Conservation (phyloP, 2,113 vertebrate species). For the Poicephalus meyeri region DNA sequence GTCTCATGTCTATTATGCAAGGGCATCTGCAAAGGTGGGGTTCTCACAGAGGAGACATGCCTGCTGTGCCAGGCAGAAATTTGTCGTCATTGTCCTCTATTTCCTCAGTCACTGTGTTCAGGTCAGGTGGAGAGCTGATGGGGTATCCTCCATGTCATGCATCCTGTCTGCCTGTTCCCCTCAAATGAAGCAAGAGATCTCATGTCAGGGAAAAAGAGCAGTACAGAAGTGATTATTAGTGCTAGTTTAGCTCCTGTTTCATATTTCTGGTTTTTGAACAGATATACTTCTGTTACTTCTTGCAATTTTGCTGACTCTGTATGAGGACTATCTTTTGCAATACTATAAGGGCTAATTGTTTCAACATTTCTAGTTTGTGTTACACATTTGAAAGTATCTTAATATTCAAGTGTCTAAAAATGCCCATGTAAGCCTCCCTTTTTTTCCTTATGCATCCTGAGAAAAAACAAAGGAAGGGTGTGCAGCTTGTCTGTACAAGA, state of each 20-base stretch:
- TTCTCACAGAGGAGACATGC: background rate
- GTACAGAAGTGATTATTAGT: background rate
- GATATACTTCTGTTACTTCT: background rate
- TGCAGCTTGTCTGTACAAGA: background rate
- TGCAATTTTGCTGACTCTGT: background rate
- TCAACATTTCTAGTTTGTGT: background rate
- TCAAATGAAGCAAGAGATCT: accelerated
- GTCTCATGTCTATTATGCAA: accelerated
- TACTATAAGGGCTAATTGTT: background rate
- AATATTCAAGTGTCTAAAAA: background rate
- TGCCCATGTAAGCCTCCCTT: background rate
- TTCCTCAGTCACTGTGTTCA: background rate
- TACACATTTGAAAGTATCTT: background rate
- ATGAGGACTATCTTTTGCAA: background rate
- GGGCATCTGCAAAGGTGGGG: accelerated
- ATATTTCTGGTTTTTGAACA: background rate
- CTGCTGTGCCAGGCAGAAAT: background rate
- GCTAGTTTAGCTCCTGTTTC: background rate
- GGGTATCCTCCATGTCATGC: background rate
- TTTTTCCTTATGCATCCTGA: background rate
- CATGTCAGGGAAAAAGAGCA: background rate
- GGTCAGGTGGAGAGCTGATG: background rate
- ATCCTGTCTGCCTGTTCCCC: background rate
- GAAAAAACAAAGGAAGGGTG: background rate
- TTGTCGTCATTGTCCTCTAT: background rate